Evolutionary conservation across 2,888 invertebrate genomes (phyloP).

Genomic region (Carterocephalus palaemon): DNA sequence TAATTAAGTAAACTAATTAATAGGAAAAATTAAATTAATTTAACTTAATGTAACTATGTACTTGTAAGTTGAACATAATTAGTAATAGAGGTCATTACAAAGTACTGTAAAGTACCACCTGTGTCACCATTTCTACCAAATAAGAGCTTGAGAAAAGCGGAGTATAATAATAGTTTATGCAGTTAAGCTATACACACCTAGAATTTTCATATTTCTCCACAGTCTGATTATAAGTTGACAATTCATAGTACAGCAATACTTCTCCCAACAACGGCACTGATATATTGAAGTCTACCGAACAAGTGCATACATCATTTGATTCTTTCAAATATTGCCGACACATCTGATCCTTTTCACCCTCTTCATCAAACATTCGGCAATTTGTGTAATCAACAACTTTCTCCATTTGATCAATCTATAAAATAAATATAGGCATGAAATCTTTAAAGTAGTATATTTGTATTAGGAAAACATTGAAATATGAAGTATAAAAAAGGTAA

Average conservation of each 20-base stretch:
- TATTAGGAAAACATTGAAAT: too few species aligned
- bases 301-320: constrained; percentile 1
- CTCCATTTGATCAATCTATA: constrained; percentile 6
- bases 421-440: not conserved
- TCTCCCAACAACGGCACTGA: constrained; percentile 18
- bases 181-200: constrained; percentile 18
- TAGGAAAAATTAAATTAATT: too few species aligned
- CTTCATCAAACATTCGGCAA: not conserved
- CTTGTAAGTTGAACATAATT: too few species aligned
- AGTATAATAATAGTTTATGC: too few species aligned
- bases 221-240: constrained; percentile 26
- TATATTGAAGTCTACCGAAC: constrained; percentile 5
- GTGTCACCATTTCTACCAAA: too few species aligned
- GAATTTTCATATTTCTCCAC: constrained; percentile 22
- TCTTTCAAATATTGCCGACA: constrained; percentile 4
- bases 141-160: too few species aligned
- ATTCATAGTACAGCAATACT: constrained; percentile 28
- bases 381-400: constrained; percentile 19
- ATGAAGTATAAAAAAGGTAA: too few species aligned
- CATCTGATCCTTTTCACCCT: not conserved
- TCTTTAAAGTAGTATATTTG: too few species aligned
- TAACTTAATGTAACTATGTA: too few species aligned
- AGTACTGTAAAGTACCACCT: too few species aligned
- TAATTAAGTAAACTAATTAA: too few species aligned
- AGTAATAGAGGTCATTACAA: too few species aligned